A percentile compares a stretch with the other conserved stretches of the same genome.
These are phyloP conservation scores for Sebastes miniatus DNA, from an alignment of 2,797 vertebrate species.

Conservation along the genomic window DNA sequence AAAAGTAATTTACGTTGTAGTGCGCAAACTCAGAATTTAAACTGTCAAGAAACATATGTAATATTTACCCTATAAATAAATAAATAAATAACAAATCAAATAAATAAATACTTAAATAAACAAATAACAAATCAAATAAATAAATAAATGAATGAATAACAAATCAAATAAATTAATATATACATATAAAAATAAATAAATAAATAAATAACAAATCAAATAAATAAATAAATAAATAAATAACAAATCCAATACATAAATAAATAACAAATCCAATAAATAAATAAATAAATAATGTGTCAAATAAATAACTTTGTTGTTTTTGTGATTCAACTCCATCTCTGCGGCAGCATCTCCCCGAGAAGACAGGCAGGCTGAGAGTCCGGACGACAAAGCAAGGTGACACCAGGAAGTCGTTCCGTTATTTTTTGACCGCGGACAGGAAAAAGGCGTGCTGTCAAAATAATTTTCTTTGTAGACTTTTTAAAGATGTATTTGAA, in stretches of 20 bases:
- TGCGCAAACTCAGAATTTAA: constrained; percentile 41
- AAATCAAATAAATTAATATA: too few species aligned
- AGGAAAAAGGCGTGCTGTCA: constrained; percentile 40
- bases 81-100: background rate
- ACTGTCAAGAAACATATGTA: background rate
- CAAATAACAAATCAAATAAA: background rate
- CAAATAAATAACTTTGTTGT: constrained; percentile 56
- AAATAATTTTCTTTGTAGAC: background rate
- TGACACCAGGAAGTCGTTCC: constrained; percentile 48
- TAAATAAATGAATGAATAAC: background rate
- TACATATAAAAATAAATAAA: background rate
- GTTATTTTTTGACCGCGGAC: constrained; percentile 10
- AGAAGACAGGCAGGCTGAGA: too few species aligned
- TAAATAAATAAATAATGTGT: too few species aligned
- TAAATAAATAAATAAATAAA: background rate
- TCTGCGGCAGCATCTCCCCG: constrained; percentile 59
- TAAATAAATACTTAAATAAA: background rate
- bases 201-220: background rate
- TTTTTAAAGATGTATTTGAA: background rate
- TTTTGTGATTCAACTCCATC: constrained; percentile 80
- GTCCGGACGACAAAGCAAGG: constrained; percentile 48
- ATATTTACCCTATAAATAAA: background rate
- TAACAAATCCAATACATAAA: too few species aligned
- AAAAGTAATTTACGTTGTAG: background rate
- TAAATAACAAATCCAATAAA: too few species aligned